Evolutionary conservation across 2,113 vertebrate species (phyloP), one percentile per base, ranked within the genome.

Genomic region (Pleuronectes platessa): DNA sequence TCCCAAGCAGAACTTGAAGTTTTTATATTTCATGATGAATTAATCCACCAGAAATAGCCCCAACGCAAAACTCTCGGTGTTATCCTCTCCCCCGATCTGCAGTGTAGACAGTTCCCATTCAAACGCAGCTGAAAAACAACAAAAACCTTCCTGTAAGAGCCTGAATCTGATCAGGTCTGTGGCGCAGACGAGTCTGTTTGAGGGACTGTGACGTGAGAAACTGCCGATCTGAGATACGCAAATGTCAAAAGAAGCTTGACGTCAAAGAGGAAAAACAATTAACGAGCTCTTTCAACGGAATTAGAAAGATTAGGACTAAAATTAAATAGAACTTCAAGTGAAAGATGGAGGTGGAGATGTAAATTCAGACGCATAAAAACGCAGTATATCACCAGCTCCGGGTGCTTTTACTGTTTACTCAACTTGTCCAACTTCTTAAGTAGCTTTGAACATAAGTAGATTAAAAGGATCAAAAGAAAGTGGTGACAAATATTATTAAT

Each of bases 181-280:
- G 78, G 69, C 68, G 62, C n/a, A 35, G 82, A 83, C 53, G 40
- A 10, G 21, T 66, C 47, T 64, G 20, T 74, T 66, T 79, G 62
- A 81, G 23, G 26, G 58, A 51, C 12, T 63, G 20, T 79, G 71
- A 71, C 3, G 2, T 71, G n/a, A 79, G 80, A 71, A 78, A 4
- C 45, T 21, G 51, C 69, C 69, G 73, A 84, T 79, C 49, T 72
- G 68, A 63, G 74, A 83, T 83, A 67, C 64, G 45, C 63, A 75
- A 83, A 79, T 62, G 80, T 79, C 80, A 84, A 76, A 21, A 76
- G 54, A 79, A 64, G 35, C 51, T 62, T 55, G 60, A 78, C 3
- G 18, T 78, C 73, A 82, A 81, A 71, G 17, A n/a, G 7, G 24
- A 51, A 62, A 51, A 68, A 47, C 23, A 61, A 59, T 55, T 68